Conservation (phyloP, 92 coral and sea anemone species). For the Zoanthus solanderi region DNA sequence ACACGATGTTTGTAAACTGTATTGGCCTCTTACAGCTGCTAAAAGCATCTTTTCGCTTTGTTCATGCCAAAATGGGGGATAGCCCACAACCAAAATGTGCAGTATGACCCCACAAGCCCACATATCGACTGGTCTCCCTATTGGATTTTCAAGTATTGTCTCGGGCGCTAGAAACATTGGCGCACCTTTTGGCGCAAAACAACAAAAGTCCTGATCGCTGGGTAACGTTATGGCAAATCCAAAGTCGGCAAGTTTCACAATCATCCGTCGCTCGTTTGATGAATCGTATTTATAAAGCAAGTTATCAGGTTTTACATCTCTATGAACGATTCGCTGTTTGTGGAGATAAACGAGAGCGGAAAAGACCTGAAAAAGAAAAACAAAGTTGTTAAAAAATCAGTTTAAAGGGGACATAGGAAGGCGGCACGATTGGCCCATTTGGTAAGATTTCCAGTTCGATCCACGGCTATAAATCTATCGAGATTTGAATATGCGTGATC, state of each 20-base stretch:
- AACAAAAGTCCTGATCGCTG: slow-evolving; percentile 67
- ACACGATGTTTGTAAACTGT: slow-evolving; percentile 68
- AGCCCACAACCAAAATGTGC: slow-evolving; percentile 82
- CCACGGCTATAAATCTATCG: no score
- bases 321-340: slow-evolving; percentile 79
- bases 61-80: slow-evolving; percentile 97
- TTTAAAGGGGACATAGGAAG: background rate
- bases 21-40: slow-evolving; percentile 84
- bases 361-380: slow-evolving; percentile 62
- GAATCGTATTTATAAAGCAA: slow-evolving; percentile 72
- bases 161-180: slow-evolving; percentile 97
- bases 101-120: slow-evolving; percentile 95
- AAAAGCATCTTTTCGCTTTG: slow-evolving; percentile 81
- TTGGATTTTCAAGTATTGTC: slow-evolving; percentile 84
- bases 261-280: slow-evolving; percentile 55
- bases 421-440: no score
- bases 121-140: slow-evolving; percentile 93
- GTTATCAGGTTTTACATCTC: slow-evolving; percentile 96
- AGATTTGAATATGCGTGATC: no score
- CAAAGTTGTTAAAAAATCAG: background rate
- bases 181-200: slow-evolving; percentile 87
- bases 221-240: slow-evolving; percentile 87
- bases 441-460: no score
- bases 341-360: slow-evolving; percentile 88
- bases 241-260: slow-evolving; percentile 88